phyloP scores from a whole-genome alignment of 53 echinoderm and acorn worm genomes.

The Echinarachnius parma region DNA sequence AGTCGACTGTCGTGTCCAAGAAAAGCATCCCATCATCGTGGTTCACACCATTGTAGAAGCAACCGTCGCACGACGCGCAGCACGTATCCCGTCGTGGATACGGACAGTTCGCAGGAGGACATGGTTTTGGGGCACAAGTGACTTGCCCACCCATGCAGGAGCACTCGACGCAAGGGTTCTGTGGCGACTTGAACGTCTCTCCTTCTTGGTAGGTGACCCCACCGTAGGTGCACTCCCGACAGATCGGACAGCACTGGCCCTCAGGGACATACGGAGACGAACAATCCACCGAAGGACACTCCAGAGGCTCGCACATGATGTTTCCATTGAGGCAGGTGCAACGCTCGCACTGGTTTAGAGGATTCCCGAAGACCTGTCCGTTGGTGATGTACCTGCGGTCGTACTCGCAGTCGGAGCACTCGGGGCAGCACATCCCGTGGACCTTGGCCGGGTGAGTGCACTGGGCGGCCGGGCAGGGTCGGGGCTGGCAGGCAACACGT shows the following conservation, averaged over 20 bases:
- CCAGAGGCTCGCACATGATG: conserved; percentile 59
- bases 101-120: conserved; percentile 42
- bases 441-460: conserved; percentile 75
- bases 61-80: conserved; percentile 60
- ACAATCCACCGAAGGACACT: conserved; percentile 62
- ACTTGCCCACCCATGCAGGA: conserved; percentile 39
- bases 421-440: conserved; percentile 61
- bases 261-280: conserved; percentile 51
- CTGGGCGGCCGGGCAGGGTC: conserved; percentile 46
- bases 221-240: conserved; percentile 45
- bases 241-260: conserved; percentile 75
- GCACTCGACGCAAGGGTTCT: conserved; percentile 53
- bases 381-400: conserved; percentile 77
- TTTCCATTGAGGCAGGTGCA: conserved; percentile 82
- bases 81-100: conserved; percentile 54
- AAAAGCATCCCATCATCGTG: conserved; percentile 58
- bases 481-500: conserved; percentile 52
- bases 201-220: conserved; percentile 50
- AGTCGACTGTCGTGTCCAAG: conserved; percentile 54
- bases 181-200: conserved; percentile 38
- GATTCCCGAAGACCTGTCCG: conserved; percentile 70
- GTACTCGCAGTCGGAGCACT: conserved; percentile 75
- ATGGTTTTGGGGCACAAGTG: conserved; percentile 45
- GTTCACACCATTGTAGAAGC: conserved; percentile 65
- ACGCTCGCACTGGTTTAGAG: conserved; percentile 64